Base-by-base conservation (phyloP, 2,888 invertebrate species). In the Holacanthella duospinosa region DNA sequence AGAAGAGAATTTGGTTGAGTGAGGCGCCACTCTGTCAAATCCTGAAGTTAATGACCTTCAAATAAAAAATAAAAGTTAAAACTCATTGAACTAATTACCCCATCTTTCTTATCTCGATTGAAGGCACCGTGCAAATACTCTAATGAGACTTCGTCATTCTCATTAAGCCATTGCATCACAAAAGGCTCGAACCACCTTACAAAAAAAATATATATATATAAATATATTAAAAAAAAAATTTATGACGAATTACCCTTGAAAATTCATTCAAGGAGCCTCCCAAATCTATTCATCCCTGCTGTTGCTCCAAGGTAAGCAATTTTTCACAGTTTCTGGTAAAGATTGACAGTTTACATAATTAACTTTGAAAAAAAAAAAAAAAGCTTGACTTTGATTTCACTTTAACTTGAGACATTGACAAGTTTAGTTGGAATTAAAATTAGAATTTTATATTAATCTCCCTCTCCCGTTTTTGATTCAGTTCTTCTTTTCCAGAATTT, bases 151-250 rank as follows among this genome's bases (percentile, higher is more conserved):
- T 97, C 97, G 76, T 99, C 99, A 77, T 99, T 99, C 78, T 99
- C 99, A 76, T 97, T 97, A 48, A 99, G 83, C 99, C 99, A 99
- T 78, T 97, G 97, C 97, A 99, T 99, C 54, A 99, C 99, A 79
- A 99, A 99, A n/a, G 97, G 96, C 78, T 97, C 97, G 78, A 99
- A 99, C 97, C 97, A 99, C 69, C 82, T 83, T 74, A 48, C n/a
- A n/a, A n/a, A n/a, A n/a, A n/a, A n/a, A n/a, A n/a, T n/a, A n/a
- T n/a, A n/a, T n/a, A n/a, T n/a, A n/a, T n/a, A n/a, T n/a, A 74
- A 69, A 64, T 62, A 57, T 43, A 21, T 27, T 57, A 36, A 12
- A 36, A 36, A 36, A 36, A 36, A 36, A 36, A 36, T 12, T 36
- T 12, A 36, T 12, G 6, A 36, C 9, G 16, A 16, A 36, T 16